Evolutionary conservation across 1,140 invertebrate genomes (phyloP).

Genomic region (Drosophila azteca): DNA sequence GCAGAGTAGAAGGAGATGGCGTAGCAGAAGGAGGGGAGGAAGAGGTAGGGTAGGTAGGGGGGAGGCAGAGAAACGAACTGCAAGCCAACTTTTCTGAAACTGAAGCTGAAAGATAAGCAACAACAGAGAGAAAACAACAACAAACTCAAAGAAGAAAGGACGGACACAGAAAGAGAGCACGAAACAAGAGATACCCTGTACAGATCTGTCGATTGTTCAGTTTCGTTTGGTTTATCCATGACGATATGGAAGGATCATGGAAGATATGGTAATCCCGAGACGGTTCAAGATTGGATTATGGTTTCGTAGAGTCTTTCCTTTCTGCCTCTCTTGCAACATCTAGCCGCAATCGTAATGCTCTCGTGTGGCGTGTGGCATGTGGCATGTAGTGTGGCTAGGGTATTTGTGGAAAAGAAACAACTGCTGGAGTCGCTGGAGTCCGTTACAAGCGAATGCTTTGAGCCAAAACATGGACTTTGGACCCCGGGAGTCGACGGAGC

Average conservation of each 20-base stretch:
- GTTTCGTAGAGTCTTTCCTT: no score
- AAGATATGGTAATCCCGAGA: no score
- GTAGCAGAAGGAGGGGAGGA: constrained; percentile 14
- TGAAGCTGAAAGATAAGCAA: constrained; percentile 41
- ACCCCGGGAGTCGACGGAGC: constrained; percentile 14
- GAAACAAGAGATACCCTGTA: no score
- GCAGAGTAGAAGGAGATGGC: constrained; percentile 11
- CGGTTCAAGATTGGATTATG: no score
- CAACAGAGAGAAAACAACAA: no score
- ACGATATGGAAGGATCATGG: no score
- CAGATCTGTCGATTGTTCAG: no score
- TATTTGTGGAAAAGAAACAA: constrained; percentile 2
- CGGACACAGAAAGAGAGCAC: no score
- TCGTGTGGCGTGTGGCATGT: not conserved
- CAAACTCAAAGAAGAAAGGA: no score
- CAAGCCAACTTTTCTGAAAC: constrained; percentile 50
- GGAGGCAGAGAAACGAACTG: constrained; percentile 30
- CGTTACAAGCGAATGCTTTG: constrained; percentile 55
- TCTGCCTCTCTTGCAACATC: no score
- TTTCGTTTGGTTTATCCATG: no score
- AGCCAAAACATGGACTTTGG: constrained; percentile 51
- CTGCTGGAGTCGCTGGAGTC: constrained; percentile 14
- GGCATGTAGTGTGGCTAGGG: no score
- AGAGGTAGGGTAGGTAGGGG: constrained; percentile 2
- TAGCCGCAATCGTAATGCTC: not conserved